These are phyloP conservation scores for Ypsolopha sequella DNA, from an alignment of 2,888 invertebrate genomes.

Conservation along the genomic window DNA sequence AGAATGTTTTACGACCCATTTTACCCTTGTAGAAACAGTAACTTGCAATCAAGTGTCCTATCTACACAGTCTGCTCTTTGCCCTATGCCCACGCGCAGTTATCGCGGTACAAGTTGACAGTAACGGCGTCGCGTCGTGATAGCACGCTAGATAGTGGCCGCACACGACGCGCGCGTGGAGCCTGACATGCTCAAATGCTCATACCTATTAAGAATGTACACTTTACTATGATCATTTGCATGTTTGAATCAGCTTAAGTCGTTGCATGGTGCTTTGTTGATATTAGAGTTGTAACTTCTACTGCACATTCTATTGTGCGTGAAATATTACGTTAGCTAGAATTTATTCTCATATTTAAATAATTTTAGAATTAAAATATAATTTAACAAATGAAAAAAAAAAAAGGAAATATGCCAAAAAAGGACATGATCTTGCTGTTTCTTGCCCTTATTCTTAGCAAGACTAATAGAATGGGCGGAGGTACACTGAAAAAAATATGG, in stretches of 20 bases:
- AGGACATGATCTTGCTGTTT: no score
- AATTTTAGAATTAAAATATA: no score
- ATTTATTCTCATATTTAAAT: no score
- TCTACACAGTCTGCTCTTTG: slow-evolving; percentile 28
- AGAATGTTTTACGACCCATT: no score
- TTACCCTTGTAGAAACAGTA: no score
- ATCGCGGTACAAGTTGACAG: slow-evolving; percentile 45
- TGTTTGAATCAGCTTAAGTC: not conserved
- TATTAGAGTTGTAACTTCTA: not conserved
- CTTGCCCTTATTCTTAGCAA: no score
- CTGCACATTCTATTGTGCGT: no score
- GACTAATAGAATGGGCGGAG: no score
- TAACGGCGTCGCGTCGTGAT: slow-evolving; percentile 51
- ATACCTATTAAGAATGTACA: not conserved
- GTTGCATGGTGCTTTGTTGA: not conserved
- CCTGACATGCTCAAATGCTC: not conserved
- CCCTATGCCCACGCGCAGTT: slow-evolving; percentile 35
- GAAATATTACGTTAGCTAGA: no score
- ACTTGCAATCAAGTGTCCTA: not conserved
- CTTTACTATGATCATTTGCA: not conserved
- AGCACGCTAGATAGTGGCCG: slow-evolving; percentile 46
- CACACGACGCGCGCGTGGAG: slow-evolving; percentile 38
- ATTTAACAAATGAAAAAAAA: no score
- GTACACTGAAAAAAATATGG: no score
- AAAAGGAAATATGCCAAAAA: no score